Evolutionary conservation across 2,113 vertebrate species (phyloP).

Genomic region (Agapornis roseicollis): DNA sequence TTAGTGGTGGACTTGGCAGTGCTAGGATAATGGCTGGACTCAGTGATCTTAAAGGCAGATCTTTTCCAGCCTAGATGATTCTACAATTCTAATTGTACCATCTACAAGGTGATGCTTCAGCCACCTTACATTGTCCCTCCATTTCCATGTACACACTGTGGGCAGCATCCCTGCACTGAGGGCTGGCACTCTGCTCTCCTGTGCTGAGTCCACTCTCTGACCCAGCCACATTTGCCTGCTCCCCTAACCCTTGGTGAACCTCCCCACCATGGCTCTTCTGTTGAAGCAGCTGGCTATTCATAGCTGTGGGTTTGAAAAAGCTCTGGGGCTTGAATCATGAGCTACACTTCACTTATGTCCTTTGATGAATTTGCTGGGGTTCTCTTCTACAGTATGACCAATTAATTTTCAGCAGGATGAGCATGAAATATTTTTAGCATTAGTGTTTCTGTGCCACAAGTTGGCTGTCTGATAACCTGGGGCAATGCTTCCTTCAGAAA

Average conservation of each 20-base stretch:
- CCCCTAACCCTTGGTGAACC: not conserved
- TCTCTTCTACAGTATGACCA: accelerated
- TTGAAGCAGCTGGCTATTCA: not conserved
- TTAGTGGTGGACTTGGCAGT: not conserved
- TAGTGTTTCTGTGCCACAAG: not conserved
- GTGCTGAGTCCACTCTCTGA: not conserved
- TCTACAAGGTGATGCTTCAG: not conserved
- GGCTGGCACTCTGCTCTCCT: not conserved
- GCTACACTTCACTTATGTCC: not conserved
- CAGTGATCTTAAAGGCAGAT: too few relatives aligned
- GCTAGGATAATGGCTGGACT: not conserved
- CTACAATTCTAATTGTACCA: not conserved
- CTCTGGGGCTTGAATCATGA: not conserved
- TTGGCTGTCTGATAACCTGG: not conserved
- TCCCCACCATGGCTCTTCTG: accelerated
- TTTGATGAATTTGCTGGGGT: not conserved
- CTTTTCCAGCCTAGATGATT: not conserved
- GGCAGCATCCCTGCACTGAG: not conserved
- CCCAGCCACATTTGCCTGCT: accelerated
- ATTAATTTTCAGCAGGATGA: accelerated
- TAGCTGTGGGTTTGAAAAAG: not conserved
- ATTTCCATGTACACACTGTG: not conserved
- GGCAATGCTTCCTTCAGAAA: not conserved
- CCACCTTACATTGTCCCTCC: not conserved
- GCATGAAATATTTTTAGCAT: not conserved